phyloP scores from a whole-genome alignment of 1,140 invertebrate species.

The Rhynchophorus ferrugineus region DNA sequence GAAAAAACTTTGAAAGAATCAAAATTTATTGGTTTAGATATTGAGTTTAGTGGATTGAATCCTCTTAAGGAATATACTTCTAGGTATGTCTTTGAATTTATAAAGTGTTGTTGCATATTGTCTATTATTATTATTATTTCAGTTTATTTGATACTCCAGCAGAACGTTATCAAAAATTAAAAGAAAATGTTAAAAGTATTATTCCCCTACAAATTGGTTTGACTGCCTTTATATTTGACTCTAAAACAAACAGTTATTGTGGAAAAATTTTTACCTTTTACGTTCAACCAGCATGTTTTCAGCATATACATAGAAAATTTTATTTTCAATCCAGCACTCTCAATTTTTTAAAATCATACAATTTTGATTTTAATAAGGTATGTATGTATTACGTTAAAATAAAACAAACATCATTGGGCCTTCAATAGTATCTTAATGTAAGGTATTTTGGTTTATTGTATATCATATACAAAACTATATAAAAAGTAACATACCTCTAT shows the following conservation, averaged over 20 bases:
- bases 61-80: slow-evolving; percentile 24
- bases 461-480: too few species aligned
- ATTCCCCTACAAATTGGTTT: slow-evolving; percentile 57
- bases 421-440: too few species aligned
- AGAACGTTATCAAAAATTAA: slow-evolving; percentile 55
- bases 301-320: slow-evolving; percentile 50
- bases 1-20: slow-evolving; percentile 25
- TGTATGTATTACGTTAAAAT: too few species aligned
- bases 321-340: slow-evolving; percentile 54
- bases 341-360: slow-evolving; percentile 55
- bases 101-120: too few species aligned
- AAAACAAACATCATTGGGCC: too few species aligned
- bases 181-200: slow-evolving; percentile 49
- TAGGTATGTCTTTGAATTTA: slow-evolving; percentile 24
- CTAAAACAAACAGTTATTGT: slow-evolving; percentile 48
- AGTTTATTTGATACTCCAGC: slow-evolving; percentile 62
- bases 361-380: slow-evolving; percentile 74
- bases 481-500: too few species aligned
- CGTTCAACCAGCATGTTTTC: slow-evolving; percentile 55
- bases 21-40: slow-evolving; percentile 33
- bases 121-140: too few species aligned
- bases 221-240: slow-evolving; percentile 51
- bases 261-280: slow-evolving; percentile 59
- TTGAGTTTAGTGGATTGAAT: slow-evolving; percentile 36
- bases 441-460: too few species aligned